These are phyloP conservation scores for Pangasius krempfi DNA, from an alignment of 2,797 vertebrate species.

Conservation along the genomic window DNA sequence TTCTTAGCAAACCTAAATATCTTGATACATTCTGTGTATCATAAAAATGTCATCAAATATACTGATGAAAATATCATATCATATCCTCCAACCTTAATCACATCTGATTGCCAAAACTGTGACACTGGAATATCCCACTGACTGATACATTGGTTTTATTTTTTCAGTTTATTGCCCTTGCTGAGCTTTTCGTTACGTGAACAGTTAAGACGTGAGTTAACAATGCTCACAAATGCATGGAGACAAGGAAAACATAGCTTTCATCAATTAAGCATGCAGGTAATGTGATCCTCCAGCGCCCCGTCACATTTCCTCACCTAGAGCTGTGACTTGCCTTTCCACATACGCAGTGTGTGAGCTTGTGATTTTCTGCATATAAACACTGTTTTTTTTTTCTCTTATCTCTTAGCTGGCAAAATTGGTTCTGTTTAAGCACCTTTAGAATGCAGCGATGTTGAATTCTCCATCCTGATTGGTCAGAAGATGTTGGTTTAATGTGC, in stretches of 20 bases:
- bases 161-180: background rate
- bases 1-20: background rate
- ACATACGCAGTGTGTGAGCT: background rate
- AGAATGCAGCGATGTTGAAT: background rate
- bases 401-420: too few species aligned
- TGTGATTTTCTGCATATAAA: background rate
- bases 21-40: too few species aligned
- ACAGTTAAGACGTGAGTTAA: background rate
- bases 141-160: background rate
- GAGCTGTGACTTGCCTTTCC: background rate
- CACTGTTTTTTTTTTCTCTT: too few species aligned
- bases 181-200: background rate
- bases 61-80: too few species aligned
- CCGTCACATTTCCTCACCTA: slow-evolving; percentile 37
- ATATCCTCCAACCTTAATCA: background rate
- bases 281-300: slow-evolving; percentile 54
- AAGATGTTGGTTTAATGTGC: background rate
- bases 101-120: background rate
- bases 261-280: slow-evolving; percentile 66
- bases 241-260: slow-evolving; percentile 33
- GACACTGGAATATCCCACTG: background rate
- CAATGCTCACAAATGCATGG: slow-evolving; percentile 5
- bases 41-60: background rate
- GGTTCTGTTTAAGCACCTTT: background rate
- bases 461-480: background rate